phyloP scores from a whole-genome alignment of 2,113 vertebrate genomes.

The Aegotheles bennettii region DNA sequence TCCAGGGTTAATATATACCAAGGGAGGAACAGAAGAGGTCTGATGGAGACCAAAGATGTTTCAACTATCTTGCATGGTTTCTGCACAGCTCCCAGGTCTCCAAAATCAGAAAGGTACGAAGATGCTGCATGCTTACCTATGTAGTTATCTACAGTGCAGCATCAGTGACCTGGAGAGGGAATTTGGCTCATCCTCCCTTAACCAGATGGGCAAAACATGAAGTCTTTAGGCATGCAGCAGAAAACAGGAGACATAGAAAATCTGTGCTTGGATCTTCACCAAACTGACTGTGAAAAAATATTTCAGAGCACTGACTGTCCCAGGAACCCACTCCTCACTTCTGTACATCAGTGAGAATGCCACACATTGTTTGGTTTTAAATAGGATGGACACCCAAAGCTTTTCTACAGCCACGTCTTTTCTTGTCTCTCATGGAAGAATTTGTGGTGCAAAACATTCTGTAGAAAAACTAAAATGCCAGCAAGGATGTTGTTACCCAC shows the following conservation, averaged over 20 bases:
- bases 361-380: background rate
- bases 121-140: background rate
- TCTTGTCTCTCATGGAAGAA: background rate
- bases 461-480: background rate
- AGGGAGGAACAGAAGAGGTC: background rate
- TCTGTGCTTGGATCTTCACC: background rate
- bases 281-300: background rate
- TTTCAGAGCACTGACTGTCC: background rate
- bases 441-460: background rate
- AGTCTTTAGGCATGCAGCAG: background rate
- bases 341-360: accelerated
- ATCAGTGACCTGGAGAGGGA: background rate
- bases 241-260: background rate
- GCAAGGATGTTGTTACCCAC: background rate
- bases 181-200: background rate
- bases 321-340: background rate
- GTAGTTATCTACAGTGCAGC: background rate
- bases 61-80: accelerated
- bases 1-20: background rate
- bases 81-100: background rate
- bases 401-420: background rate
- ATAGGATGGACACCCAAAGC: background rate
- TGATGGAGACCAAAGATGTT: background rate
- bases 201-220: background rate
- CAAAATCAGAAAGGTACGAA: background rate